Evolutionary conservation across 2,888 invertebrate genomes (phyloP).

Genomic region (Xanthorhoe designata): DNA sequence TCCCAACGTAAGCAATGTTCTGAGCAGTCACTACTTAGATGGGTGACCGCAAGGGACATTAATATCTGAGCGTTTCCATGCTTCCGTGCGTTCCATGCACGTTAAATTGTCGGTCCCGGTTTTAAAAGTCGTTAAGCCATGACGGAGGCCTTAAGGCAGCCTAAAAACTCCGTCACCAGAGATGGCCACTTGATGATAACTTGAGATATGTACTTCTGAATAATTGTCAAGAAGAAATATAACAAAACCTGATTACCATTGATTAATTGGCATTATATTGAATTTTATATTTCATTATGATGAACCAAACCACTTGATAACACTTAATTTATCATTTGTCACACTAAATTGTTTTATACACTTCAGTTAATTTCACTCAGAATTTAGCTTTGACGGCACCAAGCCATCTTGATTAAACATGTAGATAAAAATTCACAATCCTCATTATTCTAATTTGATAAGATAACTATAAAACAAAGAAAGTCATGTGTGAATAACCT

Average conservation of each 20-base stretch:
- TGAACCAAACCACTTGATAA: not conserved
- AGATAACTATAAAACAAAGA: conserved; percentile 18
- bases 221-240: not conserved
- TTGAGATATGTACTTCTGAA: no score
- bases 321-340: conserved; percentile 4
- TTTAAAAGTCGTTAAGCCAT: no score
- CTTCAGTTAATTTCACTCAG: conserved; percentile 17
- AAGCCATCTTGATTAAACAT: conserved; percentile 37
- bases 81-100: no score
- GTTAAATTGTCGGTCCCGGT: no score
- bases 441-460: conserved; percentile 27
- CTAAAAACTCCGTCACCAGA: no score
- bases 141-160: no score
- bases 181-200: no score
- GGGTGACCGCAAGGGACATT: no score
- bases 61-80: no score
- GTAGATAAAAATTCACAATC: conserved; percentile 26
- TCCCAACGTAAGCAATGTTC: no score
- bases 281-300: conserved; percentile 7
- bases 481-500: conserved; percentile 31
- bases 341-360: not conserved
- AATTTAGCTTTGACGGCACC: conserved; percentile 21
- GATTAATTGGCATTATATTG: not conserved
- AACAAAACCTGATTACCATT: not conserved
- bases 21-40: no score